Evolutionary conservation across 2,888 invertebrate species (phyloP), one percentile per base, ranked within the genome.

Genomic region (Tolmerus cingulatus): DNA sequence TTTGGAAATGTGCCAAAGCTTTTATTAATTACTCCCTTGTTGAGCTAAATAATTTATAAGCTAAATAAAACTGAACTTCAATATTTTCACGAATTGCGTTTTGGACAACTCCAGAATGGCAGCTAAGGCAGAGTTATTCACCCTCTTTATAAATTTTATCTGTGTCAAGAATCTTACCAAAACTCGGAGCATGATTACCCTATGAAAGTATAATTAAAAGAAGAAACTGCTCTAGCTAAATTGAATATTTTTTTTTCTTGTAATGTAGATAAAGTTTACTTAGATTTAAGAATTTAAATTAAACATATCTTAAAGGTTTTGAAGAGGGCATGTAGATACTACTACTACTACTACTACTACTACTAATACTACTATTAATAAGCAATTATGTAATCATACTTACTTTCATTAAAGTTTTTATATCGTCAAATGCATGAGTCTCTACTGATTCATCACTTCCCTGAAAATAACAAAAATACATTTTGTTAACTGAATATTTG

Each of bases 361-460:
- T n/a, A n/a, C n/a, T n/a, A n/a, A n/a, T n/a, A n/a, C n/a, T n/a
- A n/a, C n/a, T n/a, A n/a, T n/a, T n/a, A n/a, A n/a, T n/a, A n/a
- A n/a, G n/a, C n/a, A n/a, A n/a, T n/a, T n/a, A n/a, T n/a, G n/a
- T n/a, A n/a, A n/a, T n/a, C 8, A 40, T 40, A 93, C 93, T 91
- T 93, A 95, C 95, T 93, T 93, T 93, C 91, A 95, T 94, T 89
- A 95, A 92, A 91, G 94, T 94, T 91, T 94, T 94, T 93, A 95
- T 94, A 91, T 95, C 95, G 91, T 95, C 95, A 91, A 94, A 95
- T 87, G 95, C 94, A 91, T 94, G 92, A 87, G 93, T 91, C 91
- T 95, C 95, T 89, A 94, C 94, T 34, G 95, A 95, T 90, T 94
- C 95, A 91, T 95, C 95, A 92, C 95, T 95, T 88, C 93, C 94